Base-by-base conservation (phyloP, 1,140 invertebrate species). In the Pseudachorutes palmiensis region DNA sequence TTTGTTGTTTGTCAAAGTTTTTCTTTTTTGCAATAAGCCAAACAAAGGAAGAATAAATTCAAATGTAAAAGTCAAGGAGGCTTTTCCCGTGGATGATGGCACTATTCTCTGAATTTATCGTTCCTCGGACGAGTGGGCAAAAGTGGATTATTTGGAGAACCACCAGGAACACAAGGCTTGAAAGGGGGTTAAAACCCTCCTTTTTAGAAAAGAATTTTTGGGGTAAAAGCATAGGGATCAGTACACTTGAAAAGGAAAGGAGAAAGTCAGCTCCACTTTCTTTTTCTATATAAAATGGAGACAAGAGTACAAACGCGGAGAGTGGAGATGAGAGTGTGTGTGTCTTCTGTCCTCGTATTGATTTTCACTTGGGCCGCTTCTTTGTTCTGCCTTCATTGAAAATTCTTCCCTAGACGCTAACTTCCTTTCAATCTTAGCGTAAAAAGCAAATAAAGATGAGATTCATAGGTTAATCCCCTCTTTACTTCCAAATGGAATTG, bases 381-480 rank as follows among this genome's bases (percentile, higher is more conserved):
- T 55, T 22, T 55, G 3, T 55, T 55, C 3, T 55, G 12, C 51
- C 24, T 45, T 45, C 9, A 19, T 55, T 26, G 51, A 14, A 14
- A 5, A 14, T 12, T 24, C 36, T 45, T 45, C 36, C 36, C 9
- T 19, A 45, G 36, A 45, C 36, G 9, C 9, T 12, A 45, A 19
- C 36, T 45, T 45, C 36, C 36, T 19, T 45, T 45, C 36, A 45
- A 19, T 45, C 36, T 26, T 26, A 16, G 14, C 24, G 9, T 14
- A 3, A 55, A 55, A 55, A 55, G 24, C 24, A 24, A 16, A 12
- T 24, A 55, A 55, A 16, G 24, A 55, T 22, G 51, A 55, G 51
- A 55, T 55, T 55, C 24, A 12, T 55, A 55, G 51, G 51, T 55
- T 55, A 55, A 55, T 55, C 24, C 24, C 51, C 24, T 26, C 24